These are phyloP conservation scores for Lophotriccus pileatus DNA, from an alignment of 2,797 vertebrate species.

Conservation along the genomic window DNA sequence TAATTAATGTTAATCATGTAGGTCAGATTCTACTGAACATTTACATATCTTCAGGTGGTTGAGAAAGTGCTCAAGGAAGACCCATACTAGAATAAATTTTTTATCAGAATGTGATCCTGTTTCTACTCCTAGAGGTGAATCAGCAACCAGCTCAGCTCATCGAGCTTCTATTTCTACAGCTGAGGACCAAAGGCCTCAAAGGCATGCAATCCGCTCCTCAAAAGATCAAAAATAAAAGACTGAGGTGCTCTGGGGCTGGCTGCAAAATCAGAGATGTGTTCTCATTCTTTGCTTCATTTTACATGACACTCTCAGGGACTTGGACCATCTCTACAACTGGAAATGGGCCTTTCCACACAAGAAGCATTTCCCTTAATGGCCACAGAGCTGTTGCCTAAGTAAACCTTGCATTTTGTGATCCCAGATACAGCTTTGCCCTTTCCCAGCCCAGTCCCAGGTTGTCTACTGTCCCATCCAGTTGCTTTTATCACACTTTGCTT, in stretches of 20 bases:
- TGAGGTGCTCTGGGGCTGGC: neutral
- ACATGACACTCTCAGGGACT: neutral
- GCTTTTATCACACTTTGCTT: neutral
- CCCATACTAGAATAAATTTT: neutral
- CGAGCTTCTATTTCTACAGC: neutral
- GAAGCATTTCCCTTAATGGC: neutral
- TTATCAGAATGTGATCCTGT: neutral
- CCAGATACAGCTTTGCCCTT: neutral
- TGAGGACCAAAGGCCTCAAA: neutral
- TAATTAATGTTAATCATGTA: accelerated
- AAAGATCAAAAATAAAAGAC: neutral
- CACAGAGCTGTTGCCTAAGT: neutral
- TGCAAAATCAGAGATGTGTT: neutral
- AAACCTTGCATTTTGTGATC: neutral
- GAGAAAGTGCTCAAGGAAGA: neutral
- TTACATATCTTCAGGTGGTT: neutral
- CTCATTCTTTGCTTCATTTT: neutral
- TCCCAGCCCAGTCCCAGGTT: neutral
- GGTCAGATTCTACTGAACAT: neutral
- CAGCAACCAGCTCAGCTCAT: neutral
- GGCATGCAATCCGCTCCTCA: neutral
- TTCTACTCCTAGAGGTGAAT: neutral
- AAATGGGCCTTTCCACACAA: neutral
- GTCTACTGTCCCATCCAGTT: neutral
- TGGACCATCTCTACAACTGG: neutral